Evolutionary conservation across 2,888 invertebrate species (phyloP), one percentile per base, ranked within the genome.

Genomic region (Merodon equestris): DNA sequence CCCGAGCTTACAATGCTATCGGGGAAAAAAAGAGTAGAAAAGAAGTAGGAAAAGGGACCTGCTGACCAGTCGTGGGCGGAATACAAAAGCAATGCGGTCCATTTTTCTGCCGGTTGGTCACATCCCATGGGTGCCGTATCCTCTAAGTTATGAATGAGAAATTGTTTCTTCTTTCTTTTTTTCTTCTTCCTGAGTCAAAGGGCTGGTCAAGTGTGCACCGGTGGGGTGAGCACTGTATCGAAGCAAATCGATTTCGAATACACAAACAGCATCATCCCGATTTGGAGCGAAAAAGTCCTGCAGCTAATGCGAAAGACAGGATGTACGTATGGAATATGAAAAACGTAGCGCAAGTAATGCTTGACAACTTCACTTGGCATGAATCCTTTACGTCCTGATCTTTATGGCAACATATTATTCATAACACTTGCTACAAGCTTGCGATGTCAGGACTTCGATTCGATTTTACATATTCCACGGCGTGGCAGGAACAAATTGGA

Each of bases 141-240:
- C 85, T 85, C 85, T 86, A 85, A 88, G 87, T 87, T 88, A 88
- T 88, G 88, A 88, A 88, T 88, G 87, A 86, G 85, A 86, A 87
- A 87, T 87, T 86, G 85, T 87, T 87, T 85, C 82, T 47, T 48
- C 48, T 81, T 74, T 61, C 7, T 27, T 27, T 27, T 27, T 27
- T 27, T 27, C 56, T 44, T 54, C 40, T 12, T 19, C 18, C 61
- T 15, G 42, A 1, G 34, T 15, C 47, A 17, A 9, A 40, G 56
- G 45, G 38, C 57, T 67, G 77, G 72, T 79, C 77, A 79, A 79
- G 68, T 68, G 27, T 27, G 7, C 7, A 7, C 27, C 27, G 27
- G 27, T 27, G 27, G 27, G 27, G 27, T 27, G 27, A 27, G 3
- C 7, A 27, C 3, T 27, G 79, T 68, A 73, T 73, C 79, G 68